Evolutionary conservation across 2,888 invertebrate genomes (phyloP).

Genomic region (Gasteruption jaculator): DNA sequence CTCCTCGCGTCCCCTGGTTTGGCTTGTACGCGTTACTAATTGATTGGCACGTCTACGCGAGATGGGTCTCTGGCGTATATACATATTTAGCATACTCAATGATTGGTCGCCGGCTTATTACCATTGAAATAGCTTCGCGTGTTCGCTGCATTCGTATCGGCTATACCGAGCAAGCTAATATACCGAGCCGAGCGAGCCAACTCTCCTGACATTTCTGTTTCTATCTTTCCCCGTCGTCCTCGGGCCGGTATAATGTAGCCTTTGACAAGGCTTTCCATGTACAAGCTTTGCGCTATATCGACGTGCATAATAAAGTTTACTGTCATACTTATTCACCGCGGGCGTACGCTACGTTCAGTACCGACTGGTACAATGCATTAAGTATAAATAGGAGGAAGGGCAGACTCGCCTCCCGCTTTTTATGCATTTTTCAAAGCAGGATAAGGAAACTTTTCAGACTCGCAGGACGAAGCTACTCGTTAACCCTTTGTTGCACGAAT

Average conservation of each 20-base stretch:
- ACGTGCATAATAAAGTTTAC: conserved; percentile 39
- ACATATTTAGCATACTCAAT: conserved; percentile 43
- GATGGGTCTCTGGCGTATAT: conserved; percentile 30
- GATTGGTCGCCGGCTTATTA: conserved; percentile 42
- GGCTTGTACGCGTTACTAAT: conserved; percentile 30
- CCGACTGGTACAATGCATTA: too few relatives aligned
- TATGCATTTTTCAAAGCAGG: too few relatives aligned
- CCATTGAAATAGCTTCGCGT: conserved; percentile 39
- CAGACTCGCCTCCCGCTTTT: too few relatives aligned
- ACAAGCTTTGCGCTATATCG: conserved; percentile 18
- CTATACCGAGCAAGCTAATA: too few relatives aligned
- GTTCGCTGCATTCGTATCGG: conserved; percentile 23
- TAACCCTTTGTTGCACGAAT: too few relatives aligned
- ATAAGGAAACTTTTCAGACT: too few relatives aligned
- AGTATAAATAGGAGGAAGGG: too few relatives aligned
- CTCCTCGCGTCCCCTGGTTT: conserved; percentile 12
- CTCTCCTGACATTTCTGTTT: conserved; percentile 25
- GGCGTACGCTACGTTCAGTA: too few relatives aligned
- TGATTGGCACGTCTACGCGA: conserved; percentile 38
- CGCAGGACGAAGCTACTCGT: too few relatives aligned
- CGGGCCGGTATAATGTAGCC: too few relatives aligned
- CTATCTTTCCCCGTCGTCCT: conserved; percentile 8
- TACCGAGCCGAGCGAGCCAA: too few relatives aligned
- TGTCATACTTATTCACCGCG: conserved; percentile 33
- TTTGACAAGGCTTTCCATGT: too few relatives aligned